phyloP scores from a whole-genome alignment of 2,888 invertebrate genomes.

The Macrosoma leucophasiata region DNA sequence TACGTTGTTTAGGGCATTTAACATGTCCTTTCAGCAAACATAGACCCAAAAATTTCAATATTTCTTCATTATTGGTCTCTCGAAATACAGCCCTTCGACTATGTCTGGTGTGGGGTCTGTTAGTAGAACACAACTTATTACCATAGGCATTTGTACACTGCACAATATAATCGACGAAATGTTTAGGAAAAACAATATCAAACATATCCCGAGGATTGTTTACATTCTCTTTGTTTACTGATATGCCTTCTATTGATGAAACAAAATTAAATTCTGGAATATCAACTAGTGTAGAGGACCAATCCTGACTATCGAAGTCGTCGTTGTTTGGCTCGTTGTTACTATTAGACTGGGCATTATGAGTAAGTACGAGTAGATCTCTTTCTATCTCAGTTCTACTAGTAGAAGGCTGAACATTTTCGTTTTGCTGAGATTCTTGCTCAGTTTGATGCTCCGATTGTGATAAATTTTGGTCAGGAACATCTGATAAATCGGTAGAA shows the following conservation, averaged over 20 bases:
- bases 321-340: slow-evolving; percentile 12
- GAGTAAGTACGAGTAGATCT: no score
- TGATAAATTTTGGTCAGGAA: slow-evolving; percentile 14
- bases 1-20: slow-evolving; percentile 13
- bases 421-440: slow-evolving; percentile 6
- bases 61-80: slow-evolving; percentile 13
- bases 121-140: slow-evolving; percentile 11
- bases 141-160: slow-evolving; percentile 19
- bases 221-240: slow-evolving; percentile 13
- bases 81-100: slow-evolving; percentile 12
- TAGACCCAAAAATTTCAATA: slow-evolving; percentile 16
- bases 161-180: slow-evolving; percentile 16
- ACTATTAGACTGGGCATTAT: slow-evolving; percentile 10
- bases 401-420: slow-evolving; percentile 13
- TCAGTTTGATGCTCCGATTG: slow-evolving; percentile 13
- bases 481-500: slow-evolving; percentile 13
- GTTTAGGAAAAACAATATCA: slow-evolving; percentile 11
- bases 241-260: slow-evolving; percentile 11
- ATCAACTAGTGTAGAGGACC: slow-evolving; percentile 15
- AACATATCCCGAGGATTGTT: slow-evolving; percentile 12
- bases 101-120: slow-evolving; percentile 19
- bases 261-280: slow-evolving; percentile 18
- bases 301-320: slow-evolving; percentile 12
- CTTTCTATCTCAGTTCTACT: slow-evolving; percentile 9
- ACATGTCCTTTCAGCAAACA: slow-evolving; percentile 13